A percentile compares a stretch with the other conserved stretches of the same genome.
Conservation (phyloP, 2,797 vertebrate species). For the Molothrus ater region DNA sequence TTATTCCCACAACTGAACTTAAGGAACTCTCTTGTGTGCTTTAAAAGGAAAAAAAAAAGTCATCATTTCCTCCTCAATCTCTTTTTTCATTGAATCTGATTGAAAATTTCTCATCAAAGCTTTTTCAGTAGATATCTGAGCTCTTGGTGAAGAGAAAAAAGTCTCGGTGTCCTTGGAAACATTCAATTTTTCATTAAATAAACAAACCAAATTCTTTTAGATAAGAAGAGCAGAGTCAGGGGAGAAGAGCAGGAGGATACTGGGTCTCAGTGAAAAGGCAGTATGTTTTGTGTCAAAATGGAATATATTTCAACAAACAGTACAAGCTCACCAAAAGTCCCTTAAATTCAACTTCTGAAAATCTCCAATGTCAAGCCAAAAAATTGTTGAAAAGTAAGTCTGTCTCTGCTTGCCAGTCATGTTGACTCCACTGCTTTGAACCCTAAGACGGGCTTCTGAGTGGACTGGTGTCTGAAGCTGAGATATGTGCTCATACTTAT, state of each 20-base stretch:
- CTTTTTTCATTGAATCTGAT: constrained; percentile 13
- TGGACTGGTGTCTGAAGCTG: background rate
- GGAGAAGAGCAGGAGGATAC: background rate
- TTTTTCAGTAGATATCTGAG: constrained; percentile 14
- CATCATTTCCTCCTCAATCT: background rate
- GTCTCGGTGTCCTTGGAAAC: constrained; percentile 11
- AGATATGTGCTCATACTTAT: background rate
- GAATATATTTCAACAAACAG: constrained; percentile 6
- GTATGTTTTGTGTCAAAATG: constrained; percentile 11
- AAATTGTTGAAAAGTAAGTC: background rate
- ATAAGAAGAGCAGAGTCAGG: background rate
- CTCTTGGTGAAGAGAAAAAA: constrained; percentile 7
- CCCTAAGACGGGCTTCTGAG: background rate
- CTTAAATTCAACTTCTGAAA: background rate
- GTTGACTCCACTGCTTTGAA: background rate
- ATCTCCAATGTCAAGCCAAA: background rate
- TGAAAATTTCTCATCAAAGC: constrained; percentile 49
- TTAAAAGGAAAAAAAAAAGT: background rate
- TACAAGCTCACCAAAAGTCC: background rate
- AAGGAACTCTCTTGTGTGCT: background rate
- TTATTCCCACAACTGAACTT: background rate
- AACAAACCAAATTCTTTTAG: constrained; percentile 55
- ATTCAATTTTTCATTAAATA: constrained; percentile 41
- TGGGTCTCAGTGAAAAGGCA: background rate
- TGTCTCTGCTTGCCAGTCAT: background rate